Evolutionary conservation across 2,888 invertebrate genomes (phyloP).

Genomic region (Dorcus parallelipipedus): DNA sequence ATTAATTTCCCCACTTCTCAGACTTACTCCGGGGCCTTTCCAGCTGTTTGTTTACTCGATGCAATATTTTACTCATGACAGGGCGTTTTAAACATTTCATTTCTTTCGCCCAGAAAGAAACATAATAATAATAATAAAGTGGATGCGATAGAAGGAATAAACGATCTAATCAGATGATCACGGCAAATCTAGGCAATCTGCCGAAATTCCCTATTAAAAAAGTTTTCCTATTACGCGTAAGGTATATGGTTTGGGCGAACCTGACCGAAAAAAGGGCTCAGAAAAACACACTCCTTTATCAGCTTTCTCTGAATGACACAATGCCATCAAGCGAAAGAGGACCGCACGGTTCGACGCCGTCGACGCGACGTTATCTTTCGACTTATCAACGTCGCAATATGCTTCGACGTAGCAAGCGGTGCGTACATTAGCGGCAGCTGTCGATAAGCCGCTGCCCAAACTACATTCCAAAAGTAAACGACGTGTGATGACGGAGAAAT

Average conservation of each 20-base stretch:
- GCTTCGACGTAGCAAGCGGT: conserved; percentile 15
- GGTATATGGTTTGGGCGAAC: not conserved
- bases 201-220: not conserved
- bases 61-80: too few relatives aligned
- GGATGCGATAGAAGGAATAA: not conserved
- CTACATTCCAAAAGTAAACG: not conserved
- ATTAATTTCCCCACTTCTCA: too few relatives aligned
- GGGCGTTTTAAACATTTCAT: too few relatives aligned
- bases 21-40: too few relatives aligned
- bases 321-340: not conserved
- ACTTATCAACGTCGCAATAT: conserved; percentile 19
- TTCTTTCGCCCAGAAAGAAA: not conserved
- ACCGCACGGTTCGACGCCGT: not conserved
- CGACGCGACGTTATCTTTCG: conserved; percentile 10
- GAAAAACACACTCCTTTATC: not conserved
- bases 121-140: not conserved
- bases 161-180: not conserved
- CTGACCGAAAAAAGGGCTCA: not conserved
- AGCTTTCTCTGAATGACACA: not conserved
- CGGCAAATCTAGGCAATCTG: not conserved
- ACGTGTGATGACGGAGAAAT: too few relatives aligned
- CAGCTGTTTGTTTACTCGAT: too few relatives aligned
- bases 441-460: conserved; percentile 13
- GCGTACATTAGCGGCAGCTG: conserved; percentile 22
- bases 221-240: not conserved